Percentiles rank a stretch among this genome's conserved stretches.
Conservation (phyloP, 2,888 invertebrate species). For the Hydroisotoma schaefferi region DNA sequence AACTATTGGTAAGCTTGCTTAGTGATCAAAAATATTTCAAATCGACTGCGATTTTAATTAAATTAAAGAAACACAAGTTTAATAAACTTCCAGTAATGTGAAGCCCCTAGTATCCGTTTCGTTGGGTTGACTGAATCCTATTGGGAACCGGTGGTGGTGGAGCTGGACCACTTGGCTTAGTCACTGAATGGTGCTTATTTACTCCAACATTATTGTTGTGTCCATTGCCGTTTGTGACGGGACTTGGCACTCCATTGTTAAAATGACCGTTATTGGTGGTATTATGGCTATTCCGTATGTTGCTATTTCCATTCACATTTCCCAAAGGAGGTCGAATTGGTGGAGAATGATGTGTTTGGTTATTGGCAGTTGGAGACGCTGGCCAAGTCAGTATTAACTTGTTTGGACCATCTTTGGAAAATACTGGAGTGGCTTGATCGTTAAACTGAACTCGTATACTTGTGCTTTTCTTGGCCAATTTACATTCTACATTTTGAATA, state of each 20-base stretch:
- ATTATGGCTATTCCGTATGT: conserved; percentile 32
- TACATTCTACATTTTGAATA: conserved; percentile 70
- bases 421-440: conserved; percentile 41
- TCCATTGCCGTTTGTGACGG: conserved; percentile 17
- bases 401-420: conserved; percentile 47
- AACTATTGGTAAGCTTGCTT: too few relatives aligned
- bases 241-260: conserved; percentile 4
- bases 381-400: conserved; percentile 46
- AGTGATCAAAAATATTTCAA: too few relatives aligned
- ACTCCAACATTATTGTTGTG: conserved; percentile 35
- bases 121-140: conserved; percentile 33
- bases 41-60: too few relatives aligned
- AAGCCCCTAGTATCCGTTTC: conserved; percentile 15
- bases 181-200: conserved; percentile 1
- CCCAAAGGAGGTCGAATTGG: conserved; percentile 21
- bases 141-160: conserved; percentile 39
- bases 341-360: too few relatives aligned
- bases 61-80: too few relatives aligned
- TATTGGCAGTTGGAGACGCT: conserved; percentile 21
- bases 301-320: conserved; percentile 10
- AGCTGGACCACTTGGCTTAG: conserved; percentile 22
- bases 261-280: conserved; percentile 30
- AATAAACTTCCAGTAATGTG: too few relatives aligned
- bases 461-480: conserved; percentile 74
- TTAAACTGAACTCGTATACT: conserved; percentile 58